A percentile compares a stretch with the other conserved stretches of the same genome.
Evolutionary conservation across 1,140 invertebrate species (phyloP).

Genomic region (Reticulitermes speratus): DNA sequence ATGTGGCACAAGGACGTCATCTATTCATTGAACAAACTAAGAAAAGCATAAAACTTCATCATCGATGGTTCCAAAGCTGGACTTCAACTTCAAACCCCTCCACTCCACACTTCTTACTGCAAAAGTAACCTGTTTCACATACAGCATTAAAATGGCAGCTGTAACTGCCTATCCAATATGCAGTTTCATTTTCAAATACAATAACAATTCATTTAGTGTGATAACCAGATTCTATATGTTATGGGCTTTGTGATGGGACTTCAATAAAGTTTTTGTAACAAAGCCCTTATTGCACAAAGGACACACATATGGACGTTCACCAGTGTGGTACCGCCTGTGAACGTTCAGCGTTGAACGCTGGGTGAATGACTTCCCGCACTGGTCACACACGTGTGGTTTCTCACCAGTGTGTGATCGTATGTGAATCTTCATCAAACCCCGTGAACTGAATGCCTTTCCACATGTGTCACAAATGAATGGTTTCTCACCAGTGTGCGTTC

Average conservation of each 20-base stretch:
- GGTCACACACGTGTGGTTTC: conserved; percentile 52
- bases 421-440: conserved; percentile 55
- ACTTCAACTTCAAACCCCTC: too few relatives aligned
- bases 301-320: conserved; percentile 73
- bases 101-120: too few relatives aligned
- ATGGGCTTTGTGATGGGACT: conserved; percentile 55
- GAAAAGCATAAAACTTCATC: too few relatives aligned
- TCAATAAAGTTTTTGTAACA: conserved; percentile 61
- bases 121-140: too few relatives aligned
- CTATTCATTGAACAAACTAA: too few relatives aligned
- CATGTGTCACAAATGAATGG: conserved; percentile 62
- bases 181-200: too few relatives aligned
- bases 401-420: conserved; percentile 59
- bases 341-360: conserved; percentile 75
- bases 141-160: too few relatives aligned
- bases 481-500: conserved; percentile 66
- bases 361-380: conserved; percentile 75
- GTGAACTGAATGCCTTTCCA: conserved; percentile 52
- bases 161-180: too few relatives aligned
- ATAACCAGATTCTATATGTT: too few relatives aligned
- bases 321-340: conserved; percentile 74
- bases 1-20: too few relatives aligned
- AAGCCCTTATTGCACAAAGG: conserved; percentile 65
- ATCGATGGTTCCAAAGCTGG: too few relatives aligned
- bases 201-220: too few relatives aligned